Percentiles rank a stretch among this genome's conserved stretches.
Conservation (phyloP, 2,797 vertebrate genomes). For the Pelodytes ibericus region DNA sequence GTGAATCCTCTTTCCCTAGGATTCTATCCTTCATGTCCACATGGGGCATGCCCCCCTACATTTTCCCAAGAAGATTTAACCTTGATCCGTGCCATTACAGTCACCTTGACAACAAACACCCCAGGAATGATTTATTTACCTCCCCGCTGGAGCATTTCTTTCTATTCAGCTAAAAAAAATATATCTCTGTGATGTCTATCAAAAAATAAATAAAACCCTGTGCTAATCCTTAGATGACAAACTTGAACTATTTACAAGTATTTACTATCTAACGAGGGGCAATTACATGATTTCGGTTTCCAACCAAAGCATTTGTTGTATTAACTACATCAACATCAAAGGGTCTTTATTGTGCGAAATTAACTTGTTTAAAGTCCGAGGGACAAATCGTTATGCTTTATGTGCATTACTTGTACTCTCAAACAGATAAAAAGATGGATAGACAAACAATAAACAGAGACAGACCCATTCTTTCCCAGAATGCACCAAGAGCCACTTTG, state of each 20-base stretch:
- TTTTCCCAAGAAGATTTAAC: neutral
- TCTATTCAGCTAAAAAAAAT: conserved; percentile 2
- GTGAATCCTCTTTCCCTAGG: neutral
- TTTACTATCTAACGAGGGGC: neutral
- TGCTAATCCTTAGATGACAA: neutral
- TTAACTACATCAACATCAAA: neutral
- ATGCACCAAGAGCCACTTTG: too few species aligned
- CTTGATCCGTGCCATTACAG: conserved; percentile 7
- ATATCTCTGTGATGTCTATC: neutral
- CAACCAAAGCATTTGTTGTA: neutral
- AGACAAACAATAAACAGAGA: too few species aligned
- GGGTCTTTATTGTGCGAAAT: neutral
- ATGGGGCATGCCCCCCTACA: neutral
- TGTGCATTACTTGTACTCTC: too few species aligned
- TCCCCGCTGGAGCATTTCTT: neutral
- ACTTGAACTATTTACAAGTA: neutral
- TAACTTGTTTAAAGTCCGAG: too few species aligned
- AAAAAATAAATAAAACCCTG: neutral
- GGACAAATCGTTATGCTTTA: too few species aligned
- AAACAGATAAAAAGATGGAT: too few species aligned
- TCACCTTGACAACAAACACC: conserved; percentile 35
- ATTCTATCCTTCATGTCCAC: neutral
- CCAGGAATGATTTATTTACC: conserved; percentile 22
- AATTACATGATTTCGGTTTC: neutral
- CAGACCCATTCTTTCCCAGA: too few species aligned